Conservation (phyloP, 2,888 invertebrate species). For the Ochropacha duplaris region DNA sequence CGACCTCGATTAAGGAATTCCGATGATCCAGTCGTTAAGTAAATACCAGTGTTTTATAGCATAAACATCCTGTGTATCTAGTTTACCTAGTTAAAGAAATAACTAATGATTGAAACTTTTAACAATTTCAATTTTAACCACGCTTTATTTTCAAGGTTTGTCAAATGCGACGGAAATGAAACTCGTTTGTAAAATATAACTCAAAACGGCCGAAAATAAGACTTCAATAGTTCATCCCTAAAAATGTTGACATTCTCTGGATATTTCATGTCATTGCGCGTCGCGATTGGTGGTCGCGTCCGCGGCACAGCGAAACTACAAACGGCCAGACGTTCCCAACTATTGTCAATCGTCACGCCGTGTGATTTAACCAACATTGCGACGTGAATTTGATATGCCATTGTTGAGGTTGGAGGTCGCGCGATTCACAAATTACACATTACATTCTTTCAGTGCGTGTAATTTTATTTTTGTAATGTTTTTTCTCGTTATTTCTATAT, state of each 20-base stretch:
- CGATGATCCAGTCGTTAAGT: conserved; percentile 23
- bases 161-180: not conserved
- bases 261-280: conserved; percentile 26
- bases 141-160: conserved; percentile 1
- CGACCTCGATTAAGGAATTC: conserved; percentile 22
- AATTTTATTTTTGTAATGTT: too few species aligned
- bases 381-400: conserved; percentile 61
- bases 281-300: conserved; percentile 34
- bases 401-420: conserved; percentile 50
- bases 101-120: too few species aligned
- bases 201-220: not conserved
- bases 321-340: conserved; percentile 51
- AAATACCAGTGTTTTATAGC: conserved; percentile 23
- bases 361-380: conserved; percentile 48
- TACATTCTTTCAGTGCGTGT: conserved; percentile 17
- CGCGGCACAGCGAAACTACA: conserved; percentile 42
- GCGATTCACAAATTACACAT: conserved; percentile 8
- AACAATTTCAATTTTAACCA: too few species aligned
- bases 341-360: conserved; percentile 51
- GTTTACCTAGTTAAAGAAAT: conserved; percentile 10
- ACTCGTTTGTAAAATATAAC: not conserved
- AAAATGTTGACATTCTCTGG: conserved; percentile 45
- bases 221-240: not conserved
- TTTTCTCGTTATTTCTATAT: too few species aligned
- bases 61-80: conserved; percentile 28